These are phyloP conservation scores for Cydia strobilella DNA, from an alignment of 1,140 invertebrate species.

Conservation along the genomic window DNA sequence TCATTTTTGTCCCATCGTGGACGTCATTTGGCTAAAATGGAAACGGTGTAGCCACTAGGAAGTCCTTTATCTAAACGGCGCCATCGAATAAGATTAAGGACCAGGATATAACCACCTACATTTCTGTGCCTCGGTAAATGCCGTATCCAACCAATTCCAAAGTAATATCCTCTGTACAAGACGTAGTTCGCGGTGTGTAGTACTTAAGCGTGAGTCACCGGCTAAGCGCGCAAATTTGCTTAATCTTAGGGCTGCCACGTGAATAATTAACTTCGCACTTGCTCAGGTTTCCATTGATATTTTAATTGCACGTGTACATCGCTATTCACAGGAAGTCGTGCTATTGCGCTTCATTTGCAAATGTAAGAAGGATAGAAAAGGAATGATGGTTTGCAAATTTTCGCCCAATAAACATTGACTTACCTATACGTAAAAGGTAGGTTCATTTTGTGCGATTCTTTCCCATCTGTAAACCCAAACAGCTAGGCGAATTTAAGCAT, in stretches of 20 bases:
- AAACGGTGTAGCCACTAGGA: neutral
- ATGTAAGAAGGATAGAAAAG: neutral
- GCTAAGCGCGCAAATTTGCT: slow-evolving; percentile 27
- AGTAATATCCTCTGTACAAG: neutral
- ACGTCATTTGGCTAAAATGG: neutral
- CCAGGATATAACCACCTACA: neutral
- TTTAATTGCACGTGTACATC: slow-evolving; percentile 17
- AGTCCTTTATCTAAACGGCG: neutral
- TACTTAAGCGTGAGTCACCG: slow-evolving; percentile 20
- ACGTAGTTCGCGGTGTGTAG: neutral
- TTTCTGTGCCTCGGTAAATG: neutral
- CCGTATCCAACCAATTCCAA: slow-evolving; percentile 11
- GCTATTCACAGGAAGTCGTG: neutral
- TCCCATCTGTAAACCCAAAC: no score
- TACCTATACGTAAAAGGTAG: no score
- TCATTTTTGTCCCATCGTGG: neutral
- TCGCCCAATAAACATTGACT: neutral
- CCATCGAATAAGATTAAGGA: no score
- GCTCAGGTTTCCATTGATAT: slow-evolving; percentile 24
- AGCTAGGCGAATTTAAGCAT: no score
- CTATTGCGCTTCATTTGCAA: neutral
- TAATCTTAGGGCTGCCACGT: slow-evolving; percentile 30
- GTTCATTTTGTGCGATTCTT: no score
- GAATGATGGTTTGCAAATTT: neutral
- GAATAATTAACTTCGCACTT: slow-evolving; percentile 20